Evolutionary conservation across 2,797 vertebrate species (phyloP), one percentile per base, ranked within the genome.

Genomic region (Hipposideros larvatus): DNA sequence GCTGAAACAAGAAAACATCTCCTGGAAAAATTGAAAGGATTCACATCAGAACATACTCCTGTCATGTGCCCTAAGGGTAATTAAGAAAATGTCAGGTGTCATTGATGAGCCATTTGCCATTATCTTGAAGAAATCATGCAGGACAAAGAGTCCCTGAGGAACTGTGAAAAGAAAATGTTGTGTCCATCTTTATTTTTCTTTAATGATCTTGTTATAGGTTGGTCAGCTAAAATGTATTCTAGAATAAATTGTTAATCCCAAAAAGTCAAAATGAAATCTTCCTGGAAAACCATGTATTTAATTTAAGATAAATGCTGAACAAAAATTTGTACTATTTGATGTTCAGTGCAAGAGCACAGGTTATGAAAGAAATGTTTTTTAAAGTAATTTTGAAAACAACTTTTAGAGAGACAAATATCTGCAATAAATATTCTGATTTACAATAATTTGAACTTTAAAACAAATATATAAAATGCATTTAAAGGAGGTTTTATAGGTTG

Each of bases 51-150:
- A 90, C 26, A 53, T 26, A 5, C 24, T 89, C n/a, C 11, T 93
- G 73, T 53, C 78, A 59, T 73, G 61, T 43, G 57, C 18, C 90
- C 70, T 84, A 16, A 93, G 51, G 34, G 53, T 94, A 96, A 97
- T 97, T 96, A 96, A 96, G 70, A 53, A 93, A 96, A 97, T 93
- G 89, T 88, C 94, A 97, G 19, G 73, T 96, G 92, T 96, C 91
- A 63, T 77, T 94, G 80, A 71, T 88, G 88, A 94, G 31, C 14
- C 43, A 82, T 87, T 96, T 91, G 86, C 48, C 86, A 90, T 89
- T 93, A 87, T 95, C 53, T 78, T 87, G 83, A 92, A 71, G 88
- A 98, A 97, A 95, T 88, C 92, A 74, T 70, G 55, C 71, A 93
- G 28, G 70, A 90, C 82, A 94, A 86, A n/a, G 15, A 34, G 15